phyloP scores from a whole-genome alignment of 2,797 vertebrate species.

The Gadopsis marmoratus region DNA sequence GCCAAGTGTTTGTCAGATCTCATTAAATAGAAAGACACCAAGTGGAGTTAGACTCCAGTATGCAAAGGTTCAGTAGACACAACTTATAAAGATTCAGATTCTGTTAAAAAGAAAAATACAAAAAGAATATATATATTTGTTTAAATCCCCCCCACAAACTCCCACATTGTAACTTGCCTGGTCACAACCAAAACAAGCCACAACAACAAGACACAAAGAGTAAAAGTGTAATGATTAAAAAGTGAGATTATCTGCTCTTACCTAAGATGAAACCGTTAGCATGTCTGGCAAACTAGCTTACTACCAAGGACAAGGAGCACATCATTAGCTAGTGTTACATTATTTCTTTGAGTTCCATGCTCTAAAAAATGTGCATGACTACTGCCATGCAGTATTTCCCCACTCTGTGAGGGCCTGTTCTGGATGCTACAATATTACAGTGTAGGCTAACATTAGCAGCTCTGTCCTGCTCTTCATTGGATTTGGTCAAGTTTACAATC shows the following conservation, averaged over 20 bases:
- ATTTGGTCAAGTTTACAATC: background rate
- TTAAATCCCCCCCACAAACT: background rate
- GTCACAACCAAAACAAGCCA: background rate
- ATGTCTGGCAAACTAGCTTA: background rate
- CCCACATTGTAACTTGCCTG: background rate
- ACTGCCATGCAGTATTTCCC: background rate
- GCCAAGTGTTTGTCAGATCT: slow-evolving; percentile 23
- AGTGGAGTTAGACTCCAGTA: background rate
- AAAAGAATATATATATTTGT: background rate
- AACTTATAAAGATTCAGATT: background rate
- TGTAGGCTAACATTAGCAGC: background rate
- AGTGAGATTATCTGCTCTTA: background rate
- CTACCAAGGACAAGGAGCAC: background rate
- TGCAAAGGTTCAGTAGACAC: background rate
- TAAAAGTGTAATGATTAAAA: background rate
- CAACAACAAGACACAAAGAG: background rate
- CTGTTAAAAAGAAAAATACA: background rate
- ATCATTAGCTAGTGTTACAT: background rate
- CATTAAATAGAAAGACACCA: slow-evolving; percentile 9
- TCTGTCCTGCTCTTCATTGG: background rate
- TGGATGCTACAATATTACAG: background rate
- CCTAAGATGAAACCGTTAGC: background rate
- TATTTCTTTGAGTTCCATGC: background rate
- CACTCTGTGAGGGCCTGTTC: background rate
- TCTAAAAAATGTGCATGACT: background rate